Evolutionary conservation across 2,888 invertebrate species (phyloP), one percentile per base, ranked within the genome.

Genomic region (Hirtodrosophila confusa): DNA sequence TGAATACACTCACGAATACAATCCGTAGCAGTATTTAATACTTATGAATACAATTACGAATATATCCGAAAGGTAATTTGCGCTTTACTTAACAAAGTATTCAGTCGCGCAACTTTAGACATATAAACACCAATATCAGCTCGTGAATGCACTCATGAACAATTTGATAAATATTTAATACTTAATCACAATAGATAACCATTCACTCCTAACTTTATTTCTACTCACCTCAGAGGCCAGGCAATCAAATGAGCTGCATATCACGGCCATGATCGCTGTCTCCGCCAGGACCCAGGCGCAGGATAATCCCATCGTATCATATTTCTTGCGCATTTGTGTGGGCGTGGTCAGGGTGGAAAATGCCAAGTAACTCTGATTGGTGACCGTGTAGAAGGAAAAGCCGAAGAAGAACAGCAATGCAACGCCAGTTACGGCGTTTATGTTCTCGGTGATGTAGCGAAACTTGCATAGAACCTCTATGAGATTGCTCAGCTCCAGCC

Each of bases 361-460:
- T 9, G 88, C 88, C 62, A 89, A 55, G 40, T 90, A 89, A 27
- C 89, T 88, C 39, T 89, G 89, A 54, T 89, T 90, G 9, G 89
- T 90, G 0, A 90, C 77, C n/a, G 89, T 88, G 44, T 89, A 90
- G 57, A 89, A 90, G 37, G 90, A 77, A 60, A 87, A 90, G 1
- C 85, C 87, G 44, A 90, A 89, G 64, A 80, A 86, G 62, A 89
- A 86, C 0, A 89, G 68, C 9, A 89, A 27, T 0, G 79, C 75
- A 0, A 89, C 86, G 1, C 90, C 90, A 2, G 75, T 75, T 2
- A 82, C 78, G 2, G 78, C 61, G 29, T 90, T 90, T 4, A 89
- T 69, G 12, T 83, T 87, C 49, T 89, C 89, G 6, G 75, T 83
- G 5, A 89, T 83, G 55, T 89, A 87, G 4, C 89, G 85, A 43